Evolutionary conservation across 2,888 invertebrate genomes (phyloP).

Genomic region (Opisthograptis luteolata): DNA sequence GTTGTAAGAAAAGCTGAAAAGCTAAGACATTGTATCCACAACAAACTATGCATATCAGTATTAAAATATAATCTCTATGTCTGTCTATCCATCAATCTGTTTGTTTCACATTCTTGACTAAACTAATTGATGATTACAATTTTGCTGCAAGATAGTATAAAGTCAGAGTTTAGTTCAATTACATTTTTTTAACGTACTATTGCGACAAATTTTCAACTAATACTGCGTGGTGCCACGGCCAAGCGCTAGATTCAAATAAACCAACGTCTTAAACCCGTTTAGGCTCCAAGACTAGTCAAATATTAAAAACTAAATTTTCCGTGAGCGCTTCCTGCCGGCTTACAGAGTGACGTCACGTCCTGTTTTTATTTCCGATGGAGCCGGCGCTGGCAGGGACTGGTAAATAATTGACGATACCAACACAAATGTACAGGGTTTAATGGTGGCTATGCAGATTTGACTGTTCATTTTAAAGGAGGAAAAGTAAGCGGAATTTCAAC

Average conservation of each 20-base stretch:
- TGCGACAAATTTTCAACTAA: no score
- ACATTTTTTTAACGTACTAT: no score
- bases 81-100: no score
- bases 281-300: conserved; percentile 24
- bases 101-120: no score
- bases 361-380: conserved; percentile 30
- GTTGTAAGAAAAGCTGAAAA: no score
- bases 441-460: conserved; percentile 14
- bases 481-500: not conserved
- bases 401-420: conserved; percentile 32
- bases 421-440: conserved; percentile 22
- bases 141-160: no score
- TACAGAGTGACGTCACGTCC: conserved; percentile 37
- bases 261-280: conserved; percentile 10
- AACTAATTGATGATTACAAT: no score
- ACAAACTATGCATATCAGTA: no score
- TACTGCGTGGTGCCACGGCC: no score
- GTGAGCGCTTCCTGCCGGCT: conserved; percentile 9
- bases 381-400: conserved; percentile 10
- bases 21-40: no score
- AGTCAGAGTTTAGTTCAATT: no score
- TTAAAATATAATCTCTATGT: no score
- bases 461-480: not conserved
- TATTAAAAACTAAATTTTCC: conserved; percentile 30
- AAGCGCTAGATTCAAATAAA: not conserved